Base-by-base conservation (phyloP, 2,888 invertebrate species). In the Chironomus riparius region DNA sequence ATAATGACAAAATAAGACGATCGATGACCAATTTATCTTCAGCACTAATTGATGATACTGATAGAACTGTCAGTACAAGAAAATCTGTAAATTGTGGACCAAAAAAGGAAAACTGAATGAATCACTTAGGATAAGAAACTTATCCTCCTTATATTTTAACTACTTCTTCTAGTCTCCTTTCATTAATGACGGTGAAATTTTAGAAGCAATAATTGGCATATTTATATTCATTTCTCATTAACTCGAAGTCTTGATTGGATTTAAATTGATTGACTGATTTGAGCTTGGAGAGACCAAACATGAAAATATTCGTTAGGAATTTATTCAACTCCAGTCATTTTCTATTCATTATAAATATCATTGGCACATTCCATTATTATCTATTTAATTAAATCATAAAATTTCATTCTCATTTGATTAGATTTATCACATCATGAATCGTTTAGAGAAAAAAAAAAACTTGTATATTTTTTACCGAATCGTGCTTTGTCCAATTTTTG, bases 321-420 rank as follows among this genome's bases (percentile, higher is more conserved):
- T 28, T 28, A 28, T 5, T 28, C 28, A 28, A 4, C 6, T 28
- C 6, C 4, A 50, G 15, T 50, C 50, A 50, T 50, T 50, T 50
- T 50, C 28, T 15, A 50, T 18, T 18, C 47, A 21, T 47, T 2
- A 28, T 68, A 47, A 15, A 38, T 28, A 70, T 69, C n/a, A 38
- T 70, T 71, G 71, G 71, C 71, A 56, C 71, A 71, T 71, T 71
- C 71, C 71, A 71, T 70, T 47, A 7, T 15, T 15, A 15, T 56
- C 56, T 56, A 28, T 56, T 56, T 56, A 18, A 56, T 38, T 56
- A 56, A 50, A 50, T 50, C 12, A n/a, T 50, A 15, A 56, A 56
- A 18, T 56, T 3, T 50, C 50, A 56, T 56, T 5, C 18, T 56
- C 56, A 56, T 18, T 56, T 56, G 4, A 7, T 15, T 1, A 18